Percentiles rank a stretch among this genome's conserved stretches.
Conservation (phyloP, 2,797 vertebrate genomes). For the Zenarchopterus dispar region DNA sequence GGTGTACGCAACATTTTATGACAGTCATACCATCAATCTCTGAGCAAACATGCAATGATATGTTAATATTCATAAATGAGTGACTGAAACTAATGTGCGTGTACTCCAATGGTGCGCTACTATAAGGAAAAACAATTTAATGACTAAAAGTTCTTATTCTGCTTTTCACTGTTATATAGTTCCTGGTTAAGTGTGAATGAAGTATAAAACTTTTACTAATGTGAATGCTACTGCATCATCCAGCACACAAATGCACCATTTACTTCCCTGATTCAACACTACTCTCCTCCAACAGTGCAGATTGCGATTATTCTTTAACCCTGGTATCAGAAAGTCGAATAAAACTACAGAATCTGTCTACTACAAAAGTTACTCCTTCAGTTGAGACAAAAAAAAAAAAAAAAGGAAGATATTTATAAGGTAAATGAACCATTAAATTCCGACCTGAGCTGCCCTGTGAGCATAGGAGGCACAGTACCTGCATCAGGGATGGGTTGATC, state of each 20-base stretch:
- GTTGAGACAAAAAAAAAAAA: no score
- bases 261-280: conserved; percentile 8
- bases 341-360: no score
- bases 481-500: background rate
- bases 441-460: no score
- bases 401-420: no score
- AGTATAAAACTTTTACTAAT: background rate
- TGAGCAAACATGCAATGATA: conserved; percentile 35
- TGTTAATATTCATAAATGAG: conserved; percentile 19
- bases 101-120: no score
- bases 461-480: no score
- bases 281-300: no score
- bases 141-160: conserved; percentile 12
- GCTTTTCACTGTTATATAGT: conserved; percentile 13
- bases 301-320: no score
- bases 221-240: background rate
- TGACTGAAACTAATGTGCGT: conserved; percentile 1
- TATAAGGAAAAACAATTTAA: conserved; percentile 19
- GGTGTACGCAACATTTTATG: conserved; percentile 15
- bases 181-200: conserved; percentile 13
- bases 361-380: no score
- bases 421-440: no score
- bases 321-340: no score
- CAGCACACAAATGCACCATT: background rate
- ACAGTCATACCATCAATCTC: conserved; percentile 8